Evolutionary conservation across 2,113 vertebrate species (phyloP).

Genomic region (Poeciliopsis retropinna): DNA sequence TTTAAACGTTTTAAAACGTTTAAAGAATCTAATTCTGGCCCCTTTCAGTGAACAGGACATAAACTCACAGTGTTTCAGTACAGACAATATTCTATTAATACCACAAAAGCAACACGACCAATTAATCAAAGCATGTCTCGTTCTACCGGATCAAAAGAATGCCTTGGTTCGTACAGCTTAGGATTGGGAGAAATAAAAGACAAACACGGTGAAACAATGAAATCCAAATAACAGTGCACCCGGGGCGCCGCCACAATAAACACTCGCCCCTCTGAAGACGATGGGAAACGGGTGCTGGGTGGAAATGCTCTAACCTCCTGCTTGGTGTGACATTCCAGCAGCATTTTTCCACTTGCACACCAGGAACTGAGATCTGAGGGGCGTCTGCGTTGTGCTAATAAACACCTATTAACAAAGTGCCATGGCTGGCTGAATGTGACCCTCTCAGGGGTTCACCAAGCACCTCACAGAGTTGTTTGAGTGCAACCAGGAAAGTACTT

Average conservation of each 20-base stretch:
- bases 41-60: constrained; percentile 12
- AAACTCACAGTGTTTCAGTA: constrained; percentile 43
- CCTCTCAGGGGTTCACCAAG: constrained; percentile 34
- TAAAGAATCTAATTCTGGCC: constrained; percentile 27
- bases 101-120: constrained; percentile 46
- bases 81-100: constrained; percentile 66
- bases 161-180: constrained; percentile 58
- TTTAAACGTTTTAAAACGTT: background rate
- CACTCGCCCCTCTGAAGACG: constrained; percentile 53
- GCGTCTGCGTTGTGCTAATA: constrained; percentile 48
- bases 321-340: constrained; percentile 51
- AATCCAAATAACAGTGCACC: constrained; percentile 48
- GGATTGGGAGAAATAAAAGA: constrained; percentile 27
- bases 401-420: constrained; percentile 43
- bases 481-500: background rate
- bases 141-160: constrained; percentile 52
- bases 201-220: constrained; percentile 70
- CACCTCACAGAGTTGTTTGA: background rate
- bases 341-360: constrained; percentile 51
- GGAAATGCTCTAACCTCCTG: constrained; percentile 45
- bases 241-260: constrained; percentile 60
- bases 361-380: constrained; percentile 64
- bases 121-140: constrained; percentile 58
- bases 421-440: constrained; percentile 50
- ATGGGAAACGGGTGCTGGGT: constrained; percentile 63